Conservation (phyloP, 2,888 invertebrate species). For the Lochmaea crataegi region DNA sequence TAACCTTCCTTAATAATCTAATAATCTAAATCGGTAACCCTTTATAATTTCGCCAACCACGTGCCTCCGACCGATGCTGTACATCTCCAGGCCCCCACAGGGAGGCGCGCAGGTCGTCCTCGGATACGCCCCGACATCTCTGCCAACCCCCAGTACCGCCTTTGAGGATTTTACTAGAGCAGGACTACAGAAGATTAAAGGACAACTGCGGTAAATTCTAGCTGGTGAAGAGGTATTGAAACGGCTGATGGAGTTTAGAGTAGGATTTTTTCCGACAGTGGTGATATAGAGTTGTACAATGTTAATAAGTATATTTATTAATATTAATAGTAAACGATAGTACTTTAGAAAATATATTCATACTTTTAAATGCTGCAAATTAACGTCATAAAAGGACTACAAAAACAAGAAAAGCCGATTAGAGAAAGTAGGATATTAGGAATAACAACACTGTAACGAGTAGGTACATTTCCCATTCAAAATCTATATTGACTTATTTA, state of each 20-base stretch:
- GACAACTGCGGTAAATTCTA: background rate
- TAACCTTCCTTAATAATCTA: background rate
- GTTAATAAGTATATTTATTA: no score
- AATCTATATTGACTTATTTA: no score
- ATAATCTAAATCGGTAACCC: background rate
- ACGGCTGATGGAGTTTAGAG: background rate
- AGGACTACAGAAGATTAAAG: conserved; percentile 52
- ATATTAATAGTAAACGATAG: no score
- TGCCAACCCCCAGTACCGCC: conserved; percentile 65
- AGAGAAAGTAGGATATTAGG: no score
- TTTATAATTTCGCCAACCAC: conserved; percentile 5
- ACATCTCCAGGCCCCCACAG: conserved; percentile 35
- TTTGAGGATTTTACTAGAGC: conserved; percentile 57
- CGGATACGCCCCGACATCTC: conserved; percentile 61
- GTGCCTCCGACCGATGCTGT: conserved; percentile 1
- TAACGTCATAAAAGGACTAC: no score
- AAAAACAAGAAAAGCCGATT: no score
- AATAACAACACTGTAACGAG: no score
- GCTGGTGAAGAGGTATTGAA: background rate
- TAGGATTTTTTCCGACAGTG: background rate
- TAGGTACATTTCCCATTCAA: no score
- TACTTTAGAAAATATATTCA: no score
- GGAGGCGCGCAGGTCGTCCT: conserved; percentile 56
- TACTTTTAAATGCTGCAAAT: no score
- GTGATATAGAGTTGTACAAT: background rate